Base-by-base conservation (phyloP, 2,888 invertebrate genomes). In the Brachypterus glaber region DNA sequence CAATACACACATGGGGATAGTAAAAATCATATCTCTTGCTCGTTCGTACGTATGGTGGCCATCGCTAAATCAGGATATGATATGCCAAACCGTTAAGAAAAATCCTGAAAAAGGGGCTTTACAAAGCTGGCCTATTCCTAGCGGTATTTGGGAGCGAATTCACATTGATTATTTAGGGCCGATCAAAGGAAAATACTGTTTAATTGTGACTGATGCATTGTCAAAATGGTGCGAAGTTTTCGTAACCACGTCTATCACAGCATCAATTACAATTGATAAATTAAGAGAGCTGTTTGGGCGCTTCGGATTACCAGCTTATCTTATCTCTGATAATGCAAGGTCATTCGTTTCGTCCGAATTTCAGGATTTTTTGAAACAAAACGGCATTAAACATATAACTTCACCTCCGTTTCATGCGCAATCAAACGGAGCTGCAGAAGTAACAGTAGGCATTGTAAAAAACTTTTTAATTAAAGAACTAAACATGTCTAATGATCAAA, bases 251-350 rank as follows among this genome's bases (percentile, higher is more conserved):
- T 25, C 26, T 13, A 43, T 40, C 12, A 49, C 47, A n/a, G 27
- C 45, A 11, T 30, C 37, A n/a, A 37, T 18, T 2, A 42, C 44
- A 4, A 47, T 52, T 13, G 39, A 42, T 33, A 46, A 24, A 9
- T 33, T 48, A 25, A 26, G 41, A 18, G 11, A 17, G 2, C 3
- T 18, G 13, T 51, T 52, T 51, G 41, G 50, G 17, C 44, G 51
- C 15, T 54, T 50, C 45, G 52, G 54, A 0, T 45, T 57, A 12
- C 55, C 53, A n/a, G n/a, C n/a, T n/a, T n/a, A n/a, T n/a, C n/a
- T n/a, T n/a, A n/a, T n/a, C n/a, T n/a, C n/a, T n/a, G n/a, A n/a
- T n/a, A n/a, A n/a, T n/a, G n/a, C n/a, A n/a, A n/a, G n/a, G n/a
- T n/a, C n/a, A n/a, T n/a, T n/a, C n/a, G n/a, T n/a, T n/a, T n/a